Conservation (phyloP, 1,140 invertebrate species). For the Temnothorax curvispinosus region DNA sequence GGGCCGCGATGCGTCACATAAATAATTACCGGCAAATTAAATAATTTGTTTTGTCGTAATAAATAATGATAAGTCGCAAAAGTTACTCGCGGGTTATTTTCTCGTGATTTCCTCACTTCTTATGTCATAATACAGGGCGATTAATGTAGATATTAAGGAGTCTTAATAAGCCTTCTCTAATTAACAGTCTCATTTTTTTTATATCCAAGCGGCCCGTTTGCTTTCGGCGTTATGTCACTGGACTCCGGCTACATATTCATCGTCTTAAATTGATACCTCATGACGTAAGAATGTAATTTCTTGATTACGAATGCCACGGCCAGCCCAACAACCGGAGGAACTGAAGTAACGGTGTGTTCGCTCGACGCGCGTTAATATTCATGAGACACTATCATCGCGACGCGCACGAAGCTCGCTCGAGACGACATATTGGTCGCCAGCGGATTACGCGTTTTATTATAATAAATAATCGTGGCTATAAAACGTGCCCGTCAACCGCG, state of each 20-base stretch:
- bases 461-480: conserved; percentile 52
- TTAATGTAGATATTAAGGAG: neutral
- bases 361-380: conserved; percentile 53
- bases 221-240: neutral
- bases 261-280: conserved; percentile 56
- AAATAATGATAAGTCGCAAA: neutral
- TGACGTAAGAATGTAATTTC: conserved; percentile 54
- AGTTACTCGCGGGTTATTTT: neutral
- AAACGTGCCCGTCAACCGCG: neutral
- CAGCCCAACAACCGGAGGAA: conserved; percentile 20
- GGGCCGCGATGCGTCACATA: neutral
- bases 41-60: neutral
- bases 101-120: neutral
- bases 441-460: conserved; percentile 42
- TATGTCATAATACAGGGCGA: neutral
- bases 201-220: neutral
- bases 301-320: conserved; percentile 36
- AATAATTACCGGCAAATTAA: neutral
- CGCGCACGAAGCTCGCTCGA: conserved; percentile 14
- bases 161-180: neutral
- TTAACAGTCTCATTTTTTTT: neutral
- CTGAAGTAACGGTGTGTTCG: neutral
- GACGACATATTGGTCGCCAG: conserved; percentile 21
- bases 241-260: conserved; percentile 50
- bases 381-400: conserved; percentile 24